phyloP scores from a whole-genome alignment of 2,113 vertebrate species.

The Gallinago paraguaiae region DNA sequence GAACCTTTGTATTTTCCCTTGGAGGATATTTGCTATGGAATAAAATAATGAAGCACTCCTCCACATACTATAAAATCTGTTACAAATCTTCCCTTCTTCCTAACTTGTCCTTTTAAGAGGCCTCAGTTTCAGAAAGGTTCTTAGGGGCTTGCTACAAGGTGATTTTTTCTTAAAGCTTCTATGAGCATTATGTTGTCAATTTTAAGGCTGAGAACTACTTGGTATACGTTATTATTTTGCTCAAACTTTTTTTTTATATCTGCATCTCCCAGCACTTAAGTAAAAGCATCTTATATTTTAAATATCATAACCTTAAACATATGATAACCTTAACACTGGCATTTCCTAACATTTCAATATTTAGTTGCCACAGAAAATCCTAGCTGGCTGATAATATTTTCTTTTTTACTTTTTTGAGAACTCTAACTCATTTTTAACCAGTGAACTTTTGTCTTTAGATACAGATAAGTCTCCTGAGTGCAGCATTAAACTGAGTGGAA shows the following conservation, averaged over 20 bases:
- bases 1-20: background rate
- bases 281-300: background rate
- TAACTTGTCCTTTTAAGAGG: background rate
- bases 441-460: constrained; percentile 23
- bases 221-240: background rate
- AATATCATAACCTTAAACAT: constrained; percentile 38
- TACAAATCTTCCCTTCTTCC: background rate
- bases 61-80: background rate
- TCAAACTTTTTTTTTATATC: background rate
- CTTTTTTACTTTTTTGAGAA: background rate
- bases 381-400: background rate
- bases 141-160: background rate
- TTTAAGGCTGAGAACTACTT: background rate
- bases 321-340: constrained; percentile 12
- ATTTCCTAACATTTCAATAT: constrained; percentile 34
- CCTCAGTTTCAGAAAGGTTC: background rate
- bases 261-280: background rate
- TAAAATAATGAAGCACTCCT: background rate
- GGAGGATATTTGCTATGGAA: background rate
- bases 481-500: constrained; percentile 24
- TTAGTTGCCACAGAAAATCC: background rate
- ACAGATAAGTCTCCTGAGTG: constrained; percentile 29
- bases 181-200: background rate
- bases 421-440: background rate
- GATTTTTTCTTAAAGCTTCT: background rate